Evolutionary conservation across 2,113 vertebrate genomes (phyloP).

Genomic region (Proterorhinus semilunaris): DNA sequence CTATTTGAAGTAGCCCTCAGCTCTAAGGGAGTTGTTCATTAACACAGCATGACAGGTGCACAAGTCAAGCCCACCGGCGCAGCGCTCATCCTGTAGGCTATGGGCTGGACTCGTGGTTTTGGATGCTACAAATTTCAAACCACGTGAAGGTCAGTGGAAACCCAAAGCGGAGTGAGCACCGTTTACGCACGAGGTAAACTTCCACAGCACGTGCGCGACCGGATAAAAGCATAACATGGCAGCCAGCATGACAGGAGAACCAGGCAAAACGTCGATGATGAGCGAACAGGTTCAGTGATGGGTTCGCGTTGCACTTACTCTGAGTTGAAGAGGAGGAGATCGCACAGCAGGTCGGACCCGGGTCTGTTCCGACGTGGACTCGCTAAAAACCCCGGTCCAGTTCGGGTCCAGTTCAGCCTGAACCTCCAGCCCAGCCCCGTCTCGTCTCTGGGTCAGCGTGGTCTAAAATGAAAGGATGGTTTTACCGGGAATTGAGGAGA

Average conservation of each 20-base stretch:
- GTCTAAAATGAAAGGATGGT: neutral
- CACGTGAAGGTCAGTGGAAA: conserved; percentile 5
- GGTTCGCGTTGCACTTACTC: neutral
- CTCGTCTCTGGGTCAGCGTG: neutral
- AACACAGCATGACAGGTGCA: neutral
- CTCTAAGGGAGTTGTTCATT: no score
- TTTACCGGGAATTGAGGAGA: conserved; percentile 10
- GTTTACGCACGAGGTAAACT: neutral
- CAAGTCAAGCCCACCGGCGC: neutral
- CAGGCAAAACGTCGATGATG: neutral
- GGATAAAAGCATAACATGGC: neutral
- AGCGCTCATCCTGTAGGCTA: no score
- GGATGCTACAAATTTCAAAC: neutral
- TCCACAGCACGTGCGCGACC: neutral
- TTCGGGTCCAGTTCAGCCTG: neutral
- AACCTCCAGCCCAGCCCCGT: neutral
- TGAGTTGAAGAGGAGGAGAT: neutral
- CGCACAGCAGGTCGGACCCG: neutral
- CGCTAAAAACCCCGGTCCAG: neutral
- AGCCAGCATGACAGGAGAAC: neutral
- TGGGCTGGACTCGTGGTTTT: neutral
- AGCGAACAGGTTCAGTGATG: neutral
- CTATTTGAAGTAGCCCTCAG: no score
- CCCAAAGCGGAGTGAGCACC: neutral
- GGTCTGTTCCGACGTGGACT: neutral